Conservation (phyloP, 2,888 invertebrate species). For the Acleris cristana region DNA sequence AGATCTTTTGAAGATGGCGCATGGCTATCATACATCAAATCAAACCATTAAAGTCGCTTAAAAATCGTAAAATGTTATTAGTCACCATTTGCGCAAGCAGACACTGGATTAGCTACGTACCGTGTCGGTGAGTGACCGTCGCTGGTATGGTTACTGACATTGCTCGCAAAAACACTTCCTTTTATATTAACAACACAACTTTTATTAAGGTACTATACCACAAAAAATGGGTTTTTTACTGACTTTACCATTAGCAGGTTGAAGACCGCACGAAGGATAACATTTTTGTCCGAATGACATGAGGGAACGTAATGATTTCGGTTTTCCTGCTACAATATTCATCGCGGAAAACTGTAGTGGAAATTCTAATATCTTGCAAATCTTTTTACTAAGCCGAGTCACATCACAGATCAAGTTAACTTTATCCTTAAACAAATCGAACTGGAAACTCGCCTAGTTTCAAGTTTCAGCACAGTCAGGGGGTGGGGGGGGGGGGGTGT, state of each 20-base stretch:
- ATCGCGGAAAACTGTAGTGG: too few relatives aligned
- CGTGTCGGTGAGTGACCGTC: conserved; percentile 73
- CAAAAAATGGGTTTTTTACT: conserved; percentile 37
- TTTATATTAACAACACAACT: conserved; percentile 44
- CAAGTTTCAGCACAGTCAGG: too few relatives aligned
- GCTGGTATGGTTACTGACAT: conserved; percentile 65
- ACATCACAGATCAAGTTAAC: too few relatives aligned
- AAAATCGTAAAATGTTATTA: conserved; percentile 24
- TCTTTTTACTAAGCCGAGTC: too few relatives aligned
- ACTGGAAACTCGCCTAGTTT: too few relatives aligned
- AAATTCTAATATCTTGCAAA: too few relatives aligned
- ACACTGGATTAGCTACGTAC: conserved; percentile 53
- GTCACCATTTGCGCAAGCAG: conserved; percentile 54
- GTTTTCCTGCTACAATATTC: too few relatives aligned
- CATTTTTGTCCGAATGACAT: neutral
- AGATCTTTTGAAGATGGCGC: too few relatives aligned
- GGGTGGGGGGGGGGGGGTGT: too few relatives aligned
- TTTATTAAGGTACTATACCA: conserved; percentile 38
- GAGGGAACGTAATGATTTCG: too few relatives aligned
- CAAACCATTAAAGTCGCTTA: neutral
- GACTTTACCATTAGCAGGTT: conserved; percentile 27
- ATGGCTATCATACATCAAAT: neutral
- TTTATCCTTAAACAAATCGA: too few relatives aligned
- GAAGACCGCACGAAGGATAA: conserved; percentile 22
- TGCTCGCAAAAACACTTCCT: conserved; percentile 52